Evolutionary conservation across 2,797 vertebrate species (phyloP).

Genomic region (Lacerta agilis): DNA sequence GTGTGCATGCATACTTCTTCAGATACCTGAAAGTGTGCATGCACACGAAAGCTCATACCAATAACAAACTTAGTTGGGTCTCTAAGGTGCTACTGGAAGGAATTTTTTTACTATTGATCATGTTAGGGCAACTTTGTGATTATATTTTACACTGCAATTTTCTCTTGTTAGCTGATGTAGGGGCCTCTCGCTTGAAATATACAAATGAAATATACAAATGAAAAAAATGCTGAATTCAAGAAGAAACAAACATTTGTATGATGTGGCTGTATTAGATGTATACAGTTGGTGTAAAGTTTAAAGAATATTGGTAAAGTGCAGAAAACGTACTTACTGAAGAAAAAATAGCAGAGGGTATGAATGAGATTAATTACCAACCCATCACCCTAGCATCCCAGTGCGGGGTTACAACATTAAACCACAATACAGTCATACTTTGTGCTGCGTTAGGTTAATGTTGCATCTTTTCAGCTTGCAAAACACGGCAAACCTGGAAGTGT

Average conservation of each 20-base stretch:
- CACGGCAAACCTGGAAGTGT: no score
- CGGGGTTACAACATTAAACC: no score
- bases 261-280: background rate
- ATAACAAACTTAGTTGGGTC: no score
- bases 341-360: background rate
- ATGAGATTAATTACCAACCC: background rate
- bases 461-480: no score
- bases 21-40: no score
- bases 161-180: background rate
- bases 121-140: background rate
- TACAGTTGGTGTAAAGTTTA: background rate
- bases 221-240: background rate
- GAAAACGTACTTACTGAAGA: background rate
- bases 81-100: no score
- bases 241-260: no score
- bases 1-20: no score
- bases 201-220: background rate
- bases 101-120: background rate
- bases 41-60: no score
- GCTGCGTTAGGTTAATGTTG: no score
- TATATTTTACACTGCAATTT: background rate
- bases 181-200: background rate
- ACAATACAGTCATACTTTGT: no score
- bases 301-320: background rate
- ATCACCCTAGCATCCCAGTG: no score